Percentiles rank a stretch among this genome's conserved stretches.
phyloP scores from a whole-genome alignment of 2,888 invertebrate species.

The Apomyelois bistriatella region DNA sequence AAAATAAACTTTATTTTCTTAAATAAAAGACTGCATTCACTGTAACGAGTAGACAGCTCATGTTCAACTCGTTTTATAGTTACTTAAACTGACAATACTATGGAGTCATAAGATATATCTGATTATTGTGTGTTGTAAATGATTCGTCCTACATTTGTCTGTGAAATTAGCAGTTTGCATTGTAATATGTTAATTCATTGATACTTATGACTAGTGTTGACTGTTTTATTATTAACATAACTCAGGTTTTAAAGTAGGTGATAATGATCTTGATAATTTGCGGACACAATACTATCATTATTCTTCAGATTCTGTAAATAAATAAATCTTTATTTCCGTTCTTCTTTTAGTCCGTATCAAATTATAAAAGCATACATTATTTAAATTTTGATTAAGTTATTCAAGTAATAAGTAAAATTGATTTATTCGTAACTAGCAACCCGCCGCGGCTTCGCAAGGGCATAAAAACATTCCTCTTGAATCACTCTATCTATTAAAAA shows the following conservation, averaged over 20 bases:
- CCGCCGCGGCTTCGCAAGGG: no score
- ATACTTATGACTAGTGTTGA: background rate
- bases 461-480: no score
- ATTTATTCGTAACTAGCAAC: no score
- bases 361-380: no score
- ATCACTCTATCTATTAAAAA: no score
- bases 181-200: conserved; percentile 17
- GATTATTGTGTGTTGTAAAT: conserved; percentile 17
- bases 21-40: background rate
- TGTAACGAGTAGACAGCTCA: conserved; percentile 10
- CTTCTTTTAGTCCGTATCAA: no score
- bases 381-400: no score
- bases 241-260: background rate
- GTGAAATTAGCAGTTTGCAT: conserved; percentile 15
- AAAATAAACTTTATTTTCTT: conserved; percentile 22
- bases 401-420: no score
- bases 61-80: conserved; percentile 33
- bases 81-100: conserved; percentile 34
- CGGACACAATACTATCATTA: no score
- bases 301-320: no score
- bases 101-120: conserved; percentile 29
- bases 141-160: conserved; percentile 14
- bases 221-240: background rate
- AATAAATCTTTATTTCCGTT: no score
- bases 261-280: no score